Evolutionary conservation across 2,113 vertebrate species (phyloP), one percentile per base, ranked within the genome.

Genomic region (Forbesichthys papilliferus): DNA sequence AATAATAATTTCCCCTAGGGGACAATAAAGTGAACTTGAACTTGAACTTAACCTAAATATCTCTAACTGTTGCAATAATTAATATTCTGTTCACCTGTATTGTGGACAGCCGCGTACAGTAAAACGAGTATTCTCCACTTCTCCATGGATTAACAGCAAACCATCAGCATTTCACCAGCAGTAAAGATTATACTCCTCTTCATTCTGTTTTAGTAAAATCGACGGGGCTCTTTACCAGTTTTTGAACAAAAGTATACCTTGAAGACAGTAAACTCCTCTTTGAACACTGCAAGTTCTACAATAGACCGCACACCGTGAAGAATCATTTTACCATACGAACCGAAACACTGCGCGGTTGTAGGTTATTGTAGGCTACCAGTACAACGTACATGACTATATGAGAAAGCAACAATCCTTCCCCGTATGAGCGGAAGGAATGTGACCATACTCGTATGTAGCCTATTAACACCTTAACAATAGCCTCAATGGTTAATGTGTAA

Each of bases 361-460:
- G 36, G 36, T 8, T 42, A 6, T 8, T 42, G 36, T 42, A 42
- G 36, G 27, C 27, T 42, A 42, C 36, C 36, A 42, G 36, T 5
- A 42, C 4, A 42, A 42, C 36, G 36, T 42, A 5, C 5, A 42
- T 42, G 36, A 42, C 36, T 42, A 6, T 52, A 52, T 4, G 56
- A 34, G 56, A n/a, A 34, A 34, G 11, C 27, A 34, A 33, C 9
- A 58, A 34, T 5, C 16, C 0, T 11, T 57, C 79, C 76, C 77
- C 63, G 66, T 54, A 72, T 55, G 46, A 0, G 10, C 68, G 59
- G 64, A 67, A 83, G 71, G 83, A 88, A 90, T 90, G 84, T 73
- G 54, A 77, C 16, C 68, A 64, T 61, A 75, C 87, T 3, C n/a
- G 88, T 85, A 68, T 68, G 68, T 57, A 66, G 20, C 69, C 75